Conservation (phyloP, 2,888 invertebrate genomes). For the Anthophora plumipes region DNA sequence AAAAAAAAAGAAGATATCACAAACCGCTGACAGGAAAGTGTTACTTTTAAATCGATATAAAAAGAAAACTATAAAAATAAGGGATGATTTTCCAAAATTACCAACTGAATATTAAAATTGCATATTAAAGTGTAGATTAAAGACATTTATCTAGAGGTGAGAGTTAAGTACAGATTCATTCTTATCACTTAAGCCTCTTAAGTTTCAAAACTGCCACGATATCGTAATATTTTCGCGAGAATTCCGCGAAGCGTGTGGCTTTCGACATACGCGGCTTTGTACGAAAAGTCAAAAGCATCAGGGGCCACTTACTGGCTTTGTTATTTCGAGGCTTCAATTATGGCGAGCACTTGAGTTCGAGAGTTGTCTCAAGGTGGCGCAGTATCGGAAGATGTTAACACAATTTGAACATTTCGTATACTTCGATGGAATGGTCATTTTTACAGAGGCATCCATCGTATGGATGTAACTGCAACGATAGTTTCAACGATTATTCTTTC, state of each 20-base stretch:
- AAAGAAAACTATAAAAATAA: too few species aligned
- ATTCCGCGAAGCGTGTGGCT: too few species aligned
- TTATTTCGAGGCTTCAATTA: conserved; percentile 35
- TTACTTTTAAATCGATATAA: too few species aligned
- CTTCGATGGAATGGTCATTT: conserved; percentile 1
- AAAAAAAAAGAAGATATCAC: too few species aligned
- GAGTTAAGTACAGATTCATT: neutral
- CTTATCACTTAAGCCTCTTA: neutral
- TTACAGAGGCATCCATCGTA: neutral
- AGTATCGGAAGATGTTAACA: conserved; percentile 9
- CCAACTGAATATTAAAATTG: too few species aligned
- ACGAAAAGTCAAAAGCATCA: neutral
- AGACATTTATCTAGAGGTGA: too few species aligned
- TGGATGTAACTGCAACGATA: neutral
- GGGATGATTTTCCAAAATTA: too few species aligned
- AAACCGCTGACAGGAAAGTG: too few species aligned
- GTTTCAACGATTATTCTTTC: conserved; percentile 9
- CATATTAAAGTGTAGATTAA: too few species aligned
- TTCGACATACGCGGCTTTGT: neutral
- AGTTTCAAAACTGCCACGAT: neutral
- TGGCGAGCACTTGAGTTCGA: conserved; percentile 12
- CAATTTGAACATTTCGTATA: conserved; percentile 22
- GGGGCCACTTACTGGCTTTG: conserved; percentile 17
- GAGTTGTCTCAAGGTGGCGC: conserved; percentile 6
- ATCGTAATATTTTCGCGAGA: neutral